Base-by-base conservation (phyloP, 1,140 invertebrate species). In the Scaptomyza montana region DNA sequence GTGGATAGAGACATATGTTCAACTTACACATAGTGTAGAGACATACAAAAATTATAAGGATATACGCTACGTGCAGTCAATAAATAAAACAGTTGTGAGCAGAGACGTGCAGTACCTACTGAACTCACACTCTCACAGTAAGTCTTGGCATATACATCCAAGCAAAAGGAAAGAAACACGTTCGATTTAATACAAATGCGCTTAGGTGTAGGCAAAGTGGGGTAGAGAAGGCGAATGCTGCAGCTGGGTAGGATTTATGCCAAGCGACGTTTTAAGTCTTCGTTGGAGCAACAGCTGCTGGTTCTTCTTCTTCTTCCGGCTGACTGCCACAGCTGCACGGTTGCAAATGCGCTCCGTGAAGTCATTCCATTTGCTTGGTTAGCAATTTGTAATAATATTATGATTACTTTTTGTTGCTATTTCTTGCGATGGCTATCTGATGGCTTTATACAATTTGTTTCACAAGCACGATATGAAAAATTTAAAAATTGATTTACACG, bases 171-270 rank as follows among this genome's bases (percentile, higher is more conserved):
- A n/a, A n/a, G 56, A 49, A 89, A 79, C 75, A 87, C 78, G 84
- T 86, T 86, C 84, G 76, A 89, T 82, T 89, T 84, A 86, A 86
- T 86, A 89, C 79, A 82, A 89, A 86, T 86, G 84, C 76, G 75
- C 75, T 64, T 67, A 65, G 76, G 70, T 49, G 66, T 59, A 67
- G 63, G 49, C 49, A 55, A 16, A 5, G 10, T n/a, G 63, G 41
- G 19, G 8, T 16, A 13, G 13, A 43, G 19, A 36, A n/a, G 21
- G 19, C 8, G 19, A 7, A 25, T 8, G 53, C n/a, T 19, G 56
- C n/a, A n/a, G n/a, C n/a, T n/a, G n/a, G n/a, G n/a, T n/a, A n/a
- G n/a, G n/a, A n/a, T n/a, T n/a, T n/a, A n/a, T n/a, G n/a, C n/a
- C n/a, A n/a, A n/a, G n/a, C n/a, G n/a, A n/a, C n/a, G n/a, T n/a